phyloP scores from a whole-genome alignment of 2,113 vertebrate genomes.

The Puffinus mauretanicus region DNA sequence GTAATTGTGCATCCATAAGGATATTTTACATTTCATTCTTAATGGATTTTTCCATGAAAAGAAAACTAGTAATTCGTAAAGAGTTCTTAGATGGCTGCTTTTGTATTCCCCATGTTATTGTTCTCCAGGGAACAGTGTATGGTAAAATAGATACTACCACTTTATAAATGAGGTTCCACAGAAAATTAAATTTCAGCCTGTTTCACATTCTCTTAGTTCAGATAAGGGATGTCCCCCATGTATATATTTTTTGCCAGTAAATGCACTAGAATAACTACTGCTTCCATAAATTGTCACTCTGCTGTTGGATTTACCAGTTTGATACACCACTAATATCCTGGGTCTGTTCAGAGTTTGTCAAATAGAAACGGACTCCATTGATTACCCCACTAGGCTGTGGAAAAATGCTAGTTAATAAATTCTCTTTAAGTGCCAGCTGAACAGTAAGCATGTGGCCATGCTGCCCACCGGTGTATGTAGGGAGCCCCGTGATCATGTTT shows the following conservation, averaged over 20 bases:
- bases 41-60: conserved; percentile 11
- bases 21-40: neutral
- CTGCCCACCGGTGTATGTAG: rapidly evolving
- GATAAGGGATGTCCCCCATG: neutral
- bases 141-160: neutral
- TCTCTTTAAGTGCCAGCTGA: neutral
- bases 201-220: neutral
- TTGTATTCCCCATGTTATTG: neutral
- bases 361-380: neutral
- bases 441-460: rapidly evolving
- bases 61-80: conserved; percentile 19
- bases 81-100: neutral
- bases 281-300: neutral
- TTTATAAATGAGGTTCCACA: neutral
- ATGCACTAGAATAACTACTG: neutral
- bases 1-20: neutral
- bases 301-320: neutral
- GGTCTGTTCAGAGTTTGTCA: neutral
- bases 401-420: neutral
- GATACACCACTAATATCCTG: neutral
- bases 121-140: neutral
- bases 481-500: neutral
- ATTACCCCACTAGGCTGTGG: neutral
- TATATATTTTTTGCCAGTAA: neutral
- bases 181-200: neutral